A percentile compares a stretch with the other conserved stretches of the same genome.
Evolutionary conservation across 2,888 invertebrate genomes (phyloP).

Genomic region (Aporophyla nigra): DNA sequence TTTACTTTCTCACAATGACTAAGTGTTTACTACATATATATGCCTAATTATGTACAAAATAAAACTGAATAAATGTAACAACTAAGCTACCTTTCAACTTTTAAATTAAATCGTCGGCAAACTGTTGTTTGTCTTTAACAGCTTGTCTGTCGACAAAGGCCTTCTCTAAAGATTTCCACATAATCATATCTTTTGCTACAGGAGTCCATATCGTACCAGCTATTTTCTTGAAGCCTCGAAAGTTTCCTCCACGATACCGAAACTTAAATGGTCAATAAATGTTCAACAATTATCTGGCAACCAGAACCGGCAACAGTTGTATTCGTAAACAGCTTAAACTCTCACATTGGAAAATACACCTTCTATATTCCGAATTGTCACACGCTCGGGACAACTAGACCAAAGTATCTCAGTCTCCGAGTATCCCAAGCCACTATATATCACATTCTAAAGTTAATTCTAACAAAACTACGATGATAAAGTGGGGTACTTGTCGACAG

Average conservation of each 20-base stretch:
- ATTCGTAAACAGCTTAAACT: constrained; percentile 4
- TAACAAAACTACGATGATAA: constrained; percentile 55
- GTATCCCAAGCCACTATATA: constrained; percentile 42
- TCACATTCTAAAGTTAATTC: constrained; percentile 57
- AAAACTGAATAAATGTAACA: no score
- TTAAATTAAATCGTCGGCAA: no score
- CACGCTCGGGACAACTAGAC: constrained; percentile 35
- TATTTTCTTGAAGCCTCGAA: no score
- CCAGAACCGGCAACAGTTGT: constrained; percentile 22
- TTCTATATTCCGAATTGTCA: background rate
- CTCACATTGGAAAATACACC: constrained; percentile 7
- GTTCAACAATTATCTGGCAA: constrained; percentile 15
- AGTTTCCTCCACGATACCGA: background rate
- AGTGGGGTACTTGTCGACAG: constrained; percentile 46
- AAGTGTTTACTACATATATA: no score
- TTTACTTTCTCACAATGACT: no score
- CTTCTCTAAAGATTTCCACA: no score
- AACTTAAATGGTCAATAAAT: background rate
- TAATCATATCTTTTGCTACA: no score
- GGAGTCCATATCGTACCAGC: no score
- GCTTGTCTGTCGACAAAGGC: no score
- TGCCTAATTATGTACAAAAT: no score
- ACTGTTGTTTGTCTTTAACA: no score
- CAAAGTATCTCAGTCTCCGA: background rate
- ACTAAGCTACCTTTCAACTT: no score